These are phyloP conservation scores for Holocentrus rufus DNA, from an alignment of 2,797 vertebrate genomes.

Conservation along the genomic window DNA sequence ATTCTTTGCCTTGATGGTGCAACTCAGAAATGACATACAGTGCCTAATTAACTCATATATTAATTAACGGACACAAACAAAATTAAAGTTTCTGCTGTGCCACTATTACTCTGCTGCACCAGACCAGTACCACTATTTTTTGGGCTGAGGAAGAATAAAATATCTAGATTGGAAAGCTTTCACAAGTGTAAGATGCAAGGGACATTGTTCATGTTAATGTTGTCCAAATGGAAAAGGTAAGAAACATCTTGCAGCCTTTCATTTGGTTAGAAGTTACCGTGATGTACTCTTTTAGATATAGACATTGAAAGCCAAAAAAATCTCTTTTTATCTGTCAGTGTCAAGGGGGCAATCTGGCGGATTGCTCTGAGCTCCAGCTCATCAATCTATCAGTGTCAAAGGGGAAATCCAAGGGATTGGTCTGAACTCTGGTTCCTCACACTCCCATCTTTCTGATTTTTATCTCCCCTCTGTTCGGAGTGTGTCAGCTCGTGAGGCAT, in stretches of 20 bases:
- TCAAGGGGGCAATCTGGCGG: slow-evolving; percentile 55
- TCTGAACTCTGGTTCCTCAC: slow-evolving; percentile 66
- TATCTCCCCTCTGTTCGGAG: slow-evolving; percentile 72
- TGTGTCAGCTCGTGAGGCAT: slow-evolving; percentile 65
- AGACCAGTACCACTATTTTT: no score
- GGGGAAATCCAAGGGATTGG: slow-evolving; percentile 72
- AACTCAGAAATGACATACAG: no score
- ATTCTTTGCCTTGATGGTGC: no score
- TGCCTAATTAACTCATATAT: neutral
- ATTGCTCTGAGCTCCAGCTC: slow-evolving; percentile 69
- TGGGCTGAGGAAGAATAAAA: no score
- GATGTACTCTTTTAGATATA: slow-evolving; percentile 58
- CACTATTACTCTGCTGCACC: no score
- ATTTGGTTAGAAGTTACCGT: slow-evolving; percentile 46
- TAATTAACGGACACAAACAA: neutral
- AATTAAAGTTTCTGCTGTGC: slow-evolving; percentile 8
- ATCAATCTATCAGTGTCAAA: slow-evolving; percentile 76
- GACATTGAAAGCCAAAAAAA: slow-evolving; percentile 57
- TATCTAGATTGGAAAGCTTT: neutral
- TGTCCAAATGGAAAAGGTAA: slow-evolving; percentile 21
- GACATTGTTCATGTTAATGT: slow-evolving; percentile 31
- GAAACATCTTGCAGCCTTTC: slow-evolving; percentile 19
- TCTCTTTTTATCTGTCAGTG: slow-evolving; percentile 59
- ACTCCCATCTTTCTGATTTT: slow-evolving; percentile 58
- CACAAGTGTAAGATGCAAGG: neutral